Evolutionary conservation across 2,797 vertebrate genomes (phyloP).

Genomic region (Otus scops): DNA sequence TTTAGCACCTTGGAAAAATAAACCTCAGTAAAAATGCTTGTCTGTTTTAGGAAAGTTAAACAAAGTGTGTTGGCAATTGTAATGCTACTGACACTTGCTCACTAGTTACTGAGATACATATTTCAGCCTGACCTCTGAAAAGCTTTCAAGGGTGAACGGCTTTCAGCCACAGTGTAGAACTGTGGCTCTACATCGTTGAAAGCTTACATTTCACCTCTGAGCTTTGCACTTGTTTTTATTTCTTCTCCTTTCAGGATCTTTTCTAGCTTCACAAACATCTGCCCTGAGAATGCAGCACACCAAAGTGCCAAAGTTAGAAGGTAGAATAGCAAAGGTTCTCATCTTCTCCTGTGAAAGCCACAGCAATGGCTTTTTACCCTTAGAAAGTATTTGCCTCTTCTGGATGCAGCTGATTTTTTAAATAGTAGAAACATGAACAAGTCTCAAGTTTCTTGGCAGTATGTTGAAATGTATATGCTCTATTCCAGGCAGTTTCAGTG

Average conservation of each 20-base stretch:
- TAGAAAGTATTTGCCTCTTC: not conserved
- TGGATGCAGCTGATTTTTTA: conserved; percentile 1
- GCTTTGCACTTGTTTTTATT: not conserved
- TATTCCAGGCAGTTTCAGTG: not conserved
- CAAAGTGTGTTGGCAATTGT: not conserved
- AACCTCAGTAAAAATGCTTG: not conserved
- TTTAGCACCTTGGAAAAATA: not conserved
- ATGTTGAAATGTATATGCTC: conserved; percentile 25
- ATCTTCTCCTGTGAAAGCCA: not conserved
- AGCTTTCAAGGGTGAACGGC: not conserved
- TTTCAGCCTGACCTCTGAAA: not conserved
- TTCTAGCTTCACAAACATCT: not conserved
- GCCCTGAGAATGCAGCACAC: not conserved
- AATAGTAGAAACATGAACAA: conserved; percentile 3
- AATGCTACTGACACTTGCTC: not conserved
- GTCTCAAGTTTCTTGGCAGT: not conserved
- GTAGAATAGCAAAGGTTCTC: not conserved
- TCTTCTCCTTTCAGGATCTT: not conserved
- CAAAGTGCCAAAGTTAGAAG: not conserved
- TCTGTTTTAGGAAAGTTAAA: not conserved
- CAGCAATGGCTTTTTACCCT: not conserved
- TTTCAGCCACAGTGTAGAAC: not conserved
- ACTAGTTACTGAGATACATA: not conserved
- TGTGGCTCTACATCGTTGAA: not conserved
- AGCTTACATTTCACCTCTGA: not conserved